Evolutionary conservation across 2,113 vertebrate species (phyloP), one percentile per base, ranked within the genome.

Genomic region (Mastomys natalensis): DNA sequence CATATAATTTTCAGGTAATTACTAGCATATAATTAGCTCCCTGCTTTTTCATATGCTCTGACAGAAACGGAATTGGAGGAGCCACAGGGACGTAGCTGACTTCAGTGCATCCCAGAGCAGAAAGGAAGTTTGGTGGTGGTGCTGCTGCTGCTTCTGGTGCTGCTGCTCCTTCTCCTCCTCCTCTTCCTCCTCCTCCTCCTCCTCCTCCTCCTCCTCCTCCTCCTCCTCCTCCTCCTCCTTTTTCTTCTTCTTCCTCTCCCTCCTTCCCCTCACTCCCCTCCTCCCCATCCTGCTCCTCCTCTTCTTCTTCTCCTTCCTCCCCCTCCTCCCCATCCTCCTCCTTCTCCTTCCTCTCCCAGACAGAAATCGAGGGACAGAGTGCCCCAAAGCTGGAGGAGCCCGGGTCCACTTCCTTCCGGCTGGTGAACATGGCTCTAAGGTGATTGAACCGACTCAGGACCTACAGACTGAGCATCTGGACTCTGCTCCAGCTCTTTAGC

Each of bases 1-100:
- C 98, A 96, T 98, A 98, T 98, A 98, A 98, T 98, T 98, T 98
- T 97, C 98, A 98, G 98, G 98, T 98, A 98, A 98, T 98, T 98
- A 98, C 97, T 70, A 95, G 70, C 24, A 97, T 97, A 96, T 98
- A 98, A 98, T 98, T 98, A 98, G 97, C 97, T 92, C 96, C 96
- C 91, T 97, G 95, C 97, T 98, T 98, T 98, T 98, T 96, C 97
- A 84, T 62, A 87, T 90, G 97, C 97, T 94, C 88, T 88, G 55
- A 96, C 22, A 60, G 97, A 97, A 98, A 91, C 9, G 89, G 95
- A 80, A 96, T 86, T 72, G 48, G 43, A 85, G 91, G 91, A 85
- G 76, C 92, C 90, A 48, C 85, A 88, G 76, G 68, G 94, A 87
- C 53, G 68, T n/a, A 22, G 96, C 53, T 97, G 97, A 89, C 92